Conservation (phyloP, 2,113 vertebrate species). For the Passer montanus region DNA sequence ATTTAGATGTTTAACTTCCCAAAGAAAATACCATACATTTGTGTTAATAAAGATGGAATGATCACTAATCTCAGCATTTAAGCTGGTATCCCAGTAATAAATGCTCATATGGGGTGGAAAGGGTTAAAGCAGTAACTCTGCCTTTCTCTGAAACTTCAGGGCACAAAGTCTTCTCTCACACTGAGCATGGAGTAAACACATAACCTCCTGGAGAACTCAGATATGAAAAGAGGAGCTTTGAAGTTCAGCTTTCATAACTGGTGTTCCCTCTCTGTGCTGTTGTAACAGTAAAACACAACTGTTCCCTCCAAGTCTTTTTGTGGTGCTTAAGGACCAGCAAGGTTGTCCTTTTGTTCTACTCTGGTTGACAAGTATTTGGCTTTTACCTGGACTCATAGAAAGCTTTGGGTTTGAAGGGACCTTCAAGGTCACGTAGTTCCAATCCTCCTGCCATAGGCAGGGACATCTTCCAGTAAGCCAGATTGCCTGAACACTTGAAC, state of each 20-base stretch:
- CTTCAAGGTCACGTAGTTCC: accelerated
- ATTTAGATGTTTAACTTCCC: not conserved
- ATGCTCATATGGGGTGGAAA: not conserved
- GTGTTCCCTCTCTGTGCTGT: not conserved
- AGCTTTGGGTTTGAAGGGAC: not conserved
- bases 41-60: not conserved
- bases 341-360: not conserved
- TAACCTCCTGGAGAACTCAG: not conserved
- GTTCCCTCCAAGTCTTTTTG: not conserved
- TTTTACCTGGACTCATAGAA: not conserved
- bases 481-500: not conserved
- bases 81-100: not conserved
- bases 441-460: not conserved
- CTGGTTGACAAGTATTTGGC: not conserved
- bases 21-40: not conserved
- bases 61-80: not conserved
- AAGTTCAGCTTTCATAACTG: not conserved
- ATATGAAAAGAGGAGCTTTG: not conserved
- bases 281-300: not conserved
- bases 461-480: not conserved
- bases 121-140: not conserved
- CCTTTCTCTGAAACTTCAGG: not conserved
- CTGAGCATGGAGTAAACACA: not conserved
- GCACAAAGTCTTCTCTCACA: not conserved
- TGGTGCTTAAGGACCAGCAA: not conserved